Conservation (phyloP, 2,113 vertebrate genomes). For the Heloderma charlesbogerti region DNA sequence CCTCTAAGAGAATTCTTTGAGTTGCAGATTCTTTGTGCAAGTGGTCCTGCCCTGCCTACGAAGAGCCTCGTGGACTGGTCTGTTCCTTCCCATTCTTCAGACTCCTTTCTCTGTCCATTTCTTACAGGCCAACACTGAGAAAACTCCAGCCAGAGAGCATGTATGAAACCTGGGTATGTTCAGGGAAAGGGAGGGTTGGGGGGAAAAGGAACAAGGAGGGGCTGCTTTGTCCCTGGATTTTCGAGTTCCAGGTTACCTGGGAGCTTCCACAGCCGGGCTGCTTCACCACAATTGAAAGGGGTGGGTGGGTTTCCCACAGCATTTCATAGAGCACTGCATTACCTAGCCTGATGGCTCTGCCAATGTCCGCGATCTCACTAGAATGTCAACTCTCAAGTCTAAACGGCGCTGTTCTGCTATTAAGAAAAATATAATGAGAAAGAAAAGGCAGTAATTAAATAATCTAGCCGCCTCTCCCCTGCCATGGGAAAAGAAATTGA, state of each 20-base stretch:
- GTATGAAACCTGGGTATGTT: slow-evolving; percentile 93
- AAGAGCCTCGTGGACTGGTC: too few species aligned
- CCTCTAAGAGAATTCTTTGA: too few species aligned
- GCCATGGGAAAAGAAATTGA: background rate
- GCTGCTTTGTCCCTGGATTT: background rate
- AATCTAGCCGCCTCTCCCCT: background rate
- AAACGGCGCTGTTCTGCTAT: background rate
- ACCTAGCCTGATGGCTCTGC: background rate
- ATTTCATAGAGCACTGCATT: background rate
- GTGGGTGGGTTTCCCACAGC: background rate
- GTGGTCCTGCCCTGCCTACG: too few species aligned
- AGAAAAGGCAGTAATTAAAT: background rate
- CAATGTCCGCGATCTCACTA: background rate
- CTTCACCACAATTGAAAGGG: too few species aligned
- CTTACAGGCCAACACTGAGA: slow-evolving; percentile 87
- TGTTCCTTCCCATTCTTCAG: background rate
- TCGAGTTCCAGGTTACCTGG: background rate
- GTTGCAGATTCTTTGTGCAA: background rate
- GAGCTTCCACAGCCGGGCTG: background rate
- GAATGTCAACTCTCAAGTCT: background rate
- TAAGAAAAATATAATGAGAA: background rate
- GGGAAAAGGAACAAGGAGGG: background rate
- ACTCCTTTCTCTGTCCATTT: background rate
- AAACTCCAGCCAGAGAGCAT: slow-evolving; percentile 92
- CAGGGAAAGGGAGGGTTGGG: fast-evolving